Evolutionary conservation across 2,113 vertebrate species (phyloP).

Genomic region (Salminus brasiliensis): DNA sequence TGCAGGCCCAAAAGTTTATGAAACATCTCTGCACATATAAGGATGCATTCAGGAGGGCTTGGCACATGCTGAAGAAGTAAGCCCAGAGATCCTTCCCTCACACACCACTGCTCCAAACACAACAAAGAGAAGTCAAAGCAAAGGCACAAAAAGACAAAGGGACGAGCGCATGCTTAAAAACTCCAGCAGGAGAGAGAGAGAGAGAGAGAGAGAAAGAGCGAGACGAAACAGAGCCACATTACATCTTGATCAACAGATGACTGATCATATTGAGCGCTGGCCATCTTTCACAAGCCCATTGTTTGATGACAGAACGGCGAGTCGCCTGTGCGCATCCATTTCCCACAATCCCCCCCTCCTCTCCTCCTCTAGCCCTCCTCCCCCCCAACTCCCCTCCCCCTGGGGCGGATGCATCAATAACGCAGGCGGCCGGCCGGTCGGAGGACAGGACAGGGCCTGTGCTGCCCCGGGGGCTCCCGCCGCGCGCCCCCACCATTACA

Average conservation of each 20-base stretch:
- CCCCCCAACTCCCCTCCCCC: slow-evolving; percentile 82
- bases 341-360: slow-evolving; percentile 81
- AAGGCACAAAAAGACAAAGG: slow-evolving; percentile 39
- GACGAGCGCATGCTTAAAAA: slow-evolving; percentile 23
- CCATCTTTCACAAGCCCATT: slow-evolving; percentile 95
- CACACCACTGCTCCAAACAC: background rate
- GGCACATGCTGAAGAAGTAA: slow-evolving; percentile 12
- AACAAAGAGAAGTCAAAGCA: slow-evolving; percentile 31
- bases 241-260: slow-evolving; percentile 99
- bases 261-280: slow-evolving; percentile 87
- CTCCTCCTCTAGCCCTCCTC: slow-evolving; percentile 77
- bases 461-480: slow-evolving; percentile 76
- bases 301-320: slow-evolving; percentile 94
- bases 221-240: slow-evolving; percentile 66
- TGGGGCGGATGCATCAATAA: slow-evolving; percentile 97
- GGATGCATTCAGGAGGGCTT: background rate
- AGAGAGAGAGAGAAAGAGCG: slow-evolving; percentile 5
- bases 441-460: slow-evolving; percentile 65
- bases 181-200: background rate
- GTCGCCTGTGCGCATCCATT: slow-evolving; percentile 89
- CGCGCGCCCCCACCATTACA: slow-evolving; percentile 73
- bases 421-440: slow-evolving; percentile 72
- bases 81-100: background rate
- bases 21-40: no score
- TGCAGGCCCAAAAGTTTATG: no score